phyloP scores from a whole-genome alignment of 2,888 invertebrate genomes.

The Thymelicus sylvestris region DNA sequence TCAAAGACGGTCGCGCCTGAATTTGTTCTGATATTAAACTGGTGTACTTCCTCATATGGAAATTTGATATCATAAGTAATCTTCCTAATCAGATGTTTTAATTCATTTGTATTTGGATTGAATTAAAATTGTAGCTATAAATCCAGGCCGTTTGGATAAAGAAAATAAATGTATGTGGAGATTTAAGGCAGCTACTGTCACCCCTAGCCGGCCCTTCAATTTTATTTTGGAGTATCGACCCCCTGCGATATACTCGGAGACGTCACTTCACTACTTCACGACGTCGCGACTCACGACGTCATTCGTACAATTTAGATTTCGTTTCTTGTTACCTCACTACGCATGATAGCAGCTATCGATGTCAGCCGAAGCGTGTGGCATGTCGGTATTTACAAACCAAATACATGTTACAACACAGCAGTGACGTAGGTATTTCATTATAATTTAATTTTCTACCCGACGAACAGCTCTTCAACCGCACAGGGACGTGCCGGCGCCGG shows the following conservation, averaged over 20 bases:
- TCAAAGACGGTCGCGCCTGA: not conserved
- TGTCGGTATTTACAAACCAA: conserved; percentile 4
- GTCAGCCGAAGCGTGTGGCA: not conserved
- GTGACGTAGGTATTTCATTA: not conserved
- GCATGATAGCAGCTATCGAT: no score
- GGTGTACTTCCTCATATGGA: not conserved
- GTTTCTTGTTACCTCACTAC: no score
- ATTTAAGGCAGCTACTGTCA: not conserved
- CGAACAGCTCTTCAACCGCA: conserved; percentile 53
- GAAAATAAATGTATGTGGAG: not conserved
- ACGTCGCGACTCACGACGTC: no score
- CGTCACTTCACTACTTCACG: no score
- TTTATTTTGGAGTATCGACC: not conserved
- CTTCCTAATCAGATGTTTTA: no score
- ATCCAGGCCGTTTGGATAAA: no score
- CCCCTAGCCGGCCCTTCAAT: not conserved
- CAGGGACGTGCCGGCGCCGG: conserved; percentile 46
- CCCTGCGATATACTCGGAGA: not conserved
- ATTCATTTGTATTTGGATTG: no score
- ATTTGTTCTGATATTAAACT: not conserved
- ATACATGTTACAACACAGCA: not conserved
- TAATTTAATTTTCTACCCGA: not conserved
- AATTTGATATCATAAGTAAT: not conserved
- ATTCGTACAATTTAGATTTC: no score
- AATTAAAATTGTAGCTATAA: no score